These are phyloP conservation scores for Archips crataeganus DNA, from an alignment of 2,888 invertebrate species.

Conservation along the genomic window DNA sequence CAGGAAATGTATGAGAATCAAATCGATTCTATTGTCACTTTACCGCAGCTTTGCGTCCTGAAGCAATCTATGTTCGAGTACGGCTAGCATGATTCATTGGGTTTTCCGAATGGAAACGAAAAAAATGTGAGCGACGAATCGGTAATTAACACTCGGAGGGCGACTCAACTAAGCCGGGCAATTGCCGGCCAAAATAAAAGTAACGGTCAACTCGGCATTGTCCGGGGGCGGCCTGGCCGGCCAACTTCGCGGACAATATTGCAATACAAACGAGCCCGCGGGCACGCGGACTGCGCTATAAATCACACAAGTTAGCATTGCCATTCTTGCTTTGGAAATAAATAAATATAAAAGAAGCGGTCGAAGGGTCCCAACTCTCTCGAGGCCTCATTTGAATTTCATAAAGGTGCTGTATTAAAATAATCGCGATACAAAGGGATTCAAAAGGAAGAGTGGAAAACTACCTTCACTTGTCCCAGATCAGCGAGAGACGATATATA, in stretches of 20 bases:
- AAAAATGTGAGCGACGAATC: slow-evolving; percentile 57
- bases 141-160: slow-evolving; percentile 66
- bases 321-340: slow-evolving; percentile 70
- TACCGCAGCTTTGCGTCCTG: slow-evolving; percentile 29
- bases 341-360: slow-evolving; percentile 63
- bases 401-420: slow-evolving; percentile 71
- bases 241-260: slow-evolving; percentile 67
- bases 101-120: slow-evolving; percentile 50
- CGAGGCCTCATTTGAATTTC: slow-evolving; percentile 70
- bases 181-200: slow-evolving; percentile 70
- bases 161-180: slow-evolving; percentile 59
- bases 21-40: slow-evolving; percentile 38
- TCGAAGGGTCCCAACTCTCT: slow-evolving; percentile 53
- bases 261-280: slow-evolving; percentile 63
- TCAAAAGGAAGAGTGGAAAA: slow-evolving; percentile 46
- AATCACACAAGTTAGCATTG: slow-evolving; percentile 73
- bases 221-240: slow-evolving; percentile 53
- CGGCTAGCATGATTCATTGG: slow-evolving; percentile 58
- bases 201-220: slow-evolving; percentile 56
- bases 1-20: not conserved
- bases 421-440: slow-evolving; percentile 59
- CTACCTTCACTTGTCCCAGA: slow-evolving; percentile 41
- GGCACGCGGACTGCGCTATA: slow-evolving; percentile 60
- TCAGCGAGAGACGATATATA: slow-evolving; percentile 36
- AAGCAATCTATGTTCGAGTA: slow-evolving; percentile 25